phyloP scores from a whole-genome alignment of 1,140 invertebrate species.

The Psix sp. region DNA sequence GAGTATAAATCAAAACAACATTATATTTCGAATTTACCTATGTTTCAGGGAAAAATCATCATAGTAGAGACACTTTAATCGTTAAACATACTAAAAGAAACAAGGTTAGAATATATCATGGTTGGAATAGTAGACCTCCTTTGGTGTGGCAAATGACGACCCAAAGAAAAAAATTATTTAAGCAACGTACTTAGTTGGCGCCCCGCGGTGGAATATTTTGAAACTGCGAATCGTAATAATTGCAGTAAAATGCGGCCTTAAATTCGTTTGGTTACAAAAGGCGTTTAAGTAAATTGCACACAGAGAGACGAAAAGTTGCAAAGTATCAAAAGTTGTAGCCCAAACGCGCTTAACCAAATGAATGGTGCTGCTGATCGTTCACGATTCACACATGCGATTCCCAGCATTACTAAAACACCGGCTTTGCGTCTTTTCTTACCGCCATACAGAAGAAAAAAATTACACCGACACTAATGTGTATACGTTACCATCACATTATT shows the following conservation, averaged over 20 bases:
- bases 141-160: constrained; percentile 57
- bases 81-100: too few relatives aligned
- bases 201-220: constrained; percentile 65
- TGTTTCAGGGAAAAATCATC: too few relatives aligned
- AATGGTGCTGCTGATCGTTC: constrained; percentile 58
- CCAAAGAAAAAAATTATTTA: constrained; percentile 69
- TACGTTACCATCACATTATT: too few relatives aligned
- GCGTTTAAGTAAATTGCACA: constrained; percentile 60
- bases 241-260: constrained; percentile 67
- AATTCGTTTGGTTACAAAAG: constrained; percentile 64
- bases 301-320: constrained; percentile 54
- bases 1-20: too few relatives aligned
- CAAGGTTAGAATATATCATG: constrained; percentile 49
- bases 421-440: too few relatives aligned
- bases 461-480: too few relatives aligned
- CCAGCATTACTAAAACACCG: too few relatives aligned
- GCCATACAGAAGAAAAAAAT: too few relatives aligned
- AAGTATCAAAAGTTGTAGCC: constrained; percentile 60
- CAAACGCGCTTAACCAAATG: constrained; percentile 33
- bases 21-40: too few relatives aligned
- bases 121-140: constrained; percentile 61
- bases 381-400: constrained; percentile 55
- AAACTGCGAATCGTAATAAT: constrained; percentile 68
- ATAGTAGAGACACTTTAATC: too few relatives aligned
- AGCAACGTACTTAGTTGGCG: constrained; percentile 66